Evolutionary conservation across 2,888 invertebrate genomes (phyloP).

Genomic region (Noctua janthina): DNA sequence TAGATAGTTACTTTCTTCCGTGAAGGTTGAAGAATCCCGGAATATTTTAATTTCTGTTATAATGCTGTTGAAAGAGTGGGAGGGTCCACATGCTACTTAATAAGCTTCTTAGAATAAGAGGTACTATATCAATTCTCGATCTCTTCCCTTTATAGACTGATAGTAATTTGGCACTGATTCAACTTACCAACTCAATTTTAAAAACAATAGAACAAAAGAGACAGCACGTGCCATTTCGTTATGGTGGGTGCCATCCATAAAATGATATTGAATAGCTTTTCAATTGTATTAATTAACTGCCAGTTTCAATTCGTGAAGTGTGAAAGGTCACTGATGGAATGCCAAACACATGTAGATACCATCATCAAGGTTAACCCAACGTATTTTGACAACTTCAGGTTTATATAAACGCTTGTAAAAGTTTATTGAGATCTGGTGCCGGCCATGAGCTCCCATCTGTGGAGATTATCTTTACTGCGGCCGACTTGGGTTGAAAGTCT

Average conservation of each 20-base stretch:
- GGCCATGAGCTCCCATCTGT: background rate
- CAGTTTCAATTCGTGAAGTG: background rate
- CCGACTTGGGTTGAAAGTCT: background rate
- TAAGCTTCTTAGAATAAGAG: background rate
- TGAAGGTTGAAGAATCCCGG: background rate
- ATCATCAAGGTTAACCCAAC: background rate
- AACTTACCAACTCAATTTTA: background rate
- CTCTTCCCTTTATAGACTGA: background rate
- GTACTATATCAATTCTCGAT: background rate
- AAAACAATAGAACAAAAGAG: conserved; percentile 12
- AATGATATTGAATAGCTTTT: background rate
- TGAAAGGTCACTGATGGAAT: background rate
- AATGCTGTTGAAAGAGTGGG: background rate
- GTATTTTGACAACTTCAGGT: background rate
- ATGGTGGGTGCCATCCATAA: background rate
- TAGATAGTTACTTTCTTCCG: background rate
- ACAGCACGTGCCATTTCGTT: background rate
- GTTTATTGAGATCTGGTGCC: background rate
- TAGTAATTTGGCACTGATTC: background rate
- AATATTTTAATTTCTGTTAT: background rate
- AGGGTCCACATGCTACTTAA: background rate
- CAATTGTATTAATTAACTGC: background rate
- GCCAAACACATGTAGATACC: background rate
- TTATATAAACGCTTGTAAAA: background rate
- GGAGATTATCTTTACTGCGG: background rate